These are phyloP conservation scores for Andrena marginata DNA, from an alignment of 2,888 invertebrate genomes.

Conservation along the genomic window DNA sequence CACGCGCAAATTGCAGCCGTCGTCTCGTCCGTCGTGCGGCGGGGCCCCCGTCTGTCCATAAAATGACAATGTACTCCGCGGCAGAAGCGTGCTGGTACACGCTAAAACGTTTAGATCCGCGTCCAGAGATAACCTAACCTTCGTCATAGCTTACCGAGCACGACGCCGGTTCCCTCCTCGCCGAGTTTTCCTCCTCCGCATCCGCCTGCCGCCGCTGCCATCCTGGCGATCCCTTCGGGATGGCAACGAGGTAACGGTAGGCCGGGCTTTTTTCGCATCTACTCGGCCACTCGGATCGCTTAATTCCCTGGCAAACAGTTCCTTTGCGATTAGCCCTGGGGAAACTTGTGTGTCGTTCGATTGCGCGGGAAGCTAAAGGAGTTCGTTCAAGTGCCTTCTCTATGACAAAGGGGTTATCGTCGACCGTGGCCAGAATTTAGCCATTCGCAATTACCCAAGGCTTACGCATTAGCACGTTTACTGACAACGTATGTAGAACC, in stretches of 20 bases:
- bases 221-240: slow-evolving; percentile 31
- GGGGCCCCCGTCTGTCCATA: slow-evolving; percentile 65
- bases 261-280: background rate
- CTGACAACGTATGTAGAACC: background rate
- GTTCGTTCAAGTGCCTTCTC: background rate
- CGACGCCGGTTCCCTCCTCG: slow-evolving; percentile 75
- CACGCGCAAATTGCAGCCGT: slow-evolving; percentile 72
- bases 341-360: background rate
- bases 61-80: slow-evolving; percentile 71
- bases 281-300: background rate
- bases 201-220: slow-evolving; percentile 59
- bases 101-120: slow-evolving; percentile 83
- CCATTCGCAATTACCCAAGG: background rate
- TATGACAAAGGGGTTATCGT: background rate
- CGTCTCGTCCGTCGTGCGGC: slow-evolving; percentile 54
- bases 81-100: slow-evolving; percentile 71
- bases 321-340: too few species aligned
- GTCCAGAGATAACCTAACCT: slow-evolving; percentile 82
- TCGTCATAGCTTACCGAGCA: slow-evolving; percentile 84
- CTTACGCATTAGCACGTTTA: background rate
- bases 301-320: background rate
- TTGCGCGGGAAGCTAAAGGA: background rate
- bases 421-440: background rate
- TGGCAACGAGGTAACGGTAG: slow-evolving; percentile 35
- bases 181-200: slow-evolving; percentile 50